phyloP scores from a whole-genome alignment of 2,797 vertebrate genomes.

The Onychomys arenicola region DNA sequence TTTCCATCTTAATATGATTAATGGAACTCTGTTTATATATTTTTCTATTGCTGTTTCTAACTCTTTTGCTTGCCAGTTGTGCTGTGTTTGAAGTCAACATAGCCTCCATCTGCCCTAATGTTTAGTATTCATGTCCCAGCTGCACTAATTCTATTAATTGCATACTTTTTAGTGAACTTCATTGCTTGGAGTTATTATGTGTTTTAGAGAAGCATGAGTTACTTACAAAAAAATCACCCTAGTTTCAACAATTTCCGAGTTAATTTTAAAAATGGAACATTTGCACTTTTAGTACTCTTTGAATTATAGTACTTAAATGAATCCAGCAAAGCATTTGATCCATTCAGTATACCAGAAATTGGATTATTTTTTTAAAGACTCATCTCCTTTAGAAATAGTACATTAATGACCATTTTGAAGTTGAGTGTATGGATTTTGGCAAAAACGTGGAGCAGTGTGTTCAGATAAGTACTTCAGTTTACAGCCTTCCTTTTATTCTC shows the following conservation, averaged over 20 bases:
- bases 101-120: constrained; percentile 74
- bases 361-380: constrained; percentile 32
- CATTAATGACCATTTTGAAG: constrained; percentile 30
- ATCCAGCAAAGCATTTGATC: constrained; percentile 10
- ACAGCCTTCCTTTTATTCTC: not conserved
- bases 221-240: constrained; percentile 54
- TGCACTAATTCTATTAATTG: constrained; percentile 75
- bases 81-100: constrained; percentile 75
- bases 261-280: constrained; percentile 67
- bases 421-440: not conserved
- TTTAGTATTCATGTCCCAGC: constrained; percentile 59
- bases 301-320: not conserved
- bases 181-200: constrained; percentile 60
- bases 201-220: constrained; percentile 56
- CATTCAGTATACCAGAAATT: constrained; percentile 24
- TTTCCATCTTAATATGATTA: constrained; percentile 74
- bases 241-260: constrained; percentile 45
- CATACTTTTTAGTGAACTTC: constrained; percentile 69
- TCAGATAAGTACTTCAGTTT: not conserved
- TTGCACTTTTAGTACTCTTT: constrained; percentile 63
- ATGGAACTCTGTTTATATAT: constrained; percentile 61
- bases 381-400: not conserved
- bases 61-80: constrained; percentile 75
- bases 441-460: not conserved
- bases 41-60: constrained; percentile 75